These are phyloP conservation scores for Heptranchias perlo DNA, from an alignment of 2,113 vertebrate genomes.

Conservation along the genomic window DNA sequence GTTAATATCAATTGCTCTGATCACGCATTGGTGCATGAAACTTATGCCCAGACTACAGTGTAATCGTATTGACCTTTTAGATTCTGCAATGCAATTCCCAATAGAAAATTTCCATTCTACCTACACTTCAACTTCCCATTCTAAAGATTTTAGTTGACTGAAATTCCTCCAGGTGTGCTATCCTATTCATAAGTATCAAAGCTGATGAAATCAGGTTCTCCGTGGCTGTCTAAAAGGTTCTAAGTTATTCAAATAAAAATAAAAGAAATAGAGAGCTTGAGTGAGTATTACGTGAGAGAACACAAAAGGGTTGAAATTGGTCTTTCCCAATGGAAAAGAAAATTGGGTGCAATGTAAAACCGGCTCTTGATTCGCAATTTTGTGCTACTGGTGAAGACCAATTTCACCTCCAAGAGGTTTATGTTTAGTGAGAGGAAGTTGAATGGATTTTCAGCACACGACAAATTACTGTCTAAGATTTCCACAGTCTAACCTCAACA, in stretches of 20 bases:
- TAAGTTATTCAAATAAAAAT: neutral
- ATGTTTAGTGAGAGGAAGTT: neutral
- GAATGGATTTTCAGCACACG: neutral
- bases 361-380: neutral
- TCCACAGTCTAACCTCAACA: neutral
- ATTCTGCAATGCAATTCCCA: neutral
- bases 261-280: neutral
- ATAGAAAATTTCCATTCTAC: neutral
- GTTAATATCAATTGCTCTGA: slow-evolving; percentile 26
- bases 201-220: neutral
- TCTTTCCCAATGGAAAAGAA: no score
- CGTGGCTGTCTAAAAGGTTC: neutral
- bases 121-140: neutral
- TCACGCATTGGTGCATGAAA: neutral
- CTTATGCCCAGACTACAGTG: neutral
- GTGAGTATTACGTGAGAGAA: no score
- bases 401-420: neutral
- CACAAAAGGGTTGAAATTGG: no score
- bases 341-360: no score
- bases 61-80: neutral
- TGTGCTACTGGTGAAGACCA: neutral
- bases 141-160: neutral
- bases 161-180: neutral
- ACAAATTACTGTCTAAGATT: neutral
- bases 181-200: neutral